Evolutionary conservation across 2,888 invertebrate species (phyloP).

Genomic region (Drosophila merina): DNA sequence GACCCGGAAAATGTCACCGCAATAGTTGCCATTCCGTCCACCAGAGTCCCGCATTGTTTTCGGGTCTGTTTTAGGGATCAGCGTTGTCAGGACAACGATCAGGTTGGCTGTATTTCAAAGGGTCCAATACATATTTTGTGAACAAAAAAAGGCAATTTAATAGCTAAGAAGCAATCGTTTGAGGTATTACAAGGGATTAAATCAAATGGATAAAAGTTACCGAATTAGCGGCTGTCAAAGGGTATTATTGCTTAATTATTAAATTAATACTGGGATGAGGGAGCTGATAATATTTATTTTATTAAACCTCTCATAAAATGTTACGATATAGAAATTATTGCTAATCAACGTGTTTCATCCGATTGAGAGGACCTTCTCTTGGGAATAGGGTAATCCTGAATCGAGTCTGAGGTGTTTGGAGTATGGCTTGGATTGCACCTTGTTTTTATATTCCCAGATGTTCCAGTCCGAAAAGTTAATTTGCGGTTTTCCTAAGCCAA

Average conservation of each 20-base stretch:
- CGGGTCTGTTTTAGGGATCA: constrained; percentile 39
- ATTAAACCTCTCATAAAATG: too few relatives aligned
- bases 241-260: not conserved
- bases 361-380: not conserved
- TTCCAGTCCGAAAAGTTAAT: constrained; percentile 60
- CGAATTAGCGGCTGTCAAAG: constrained; percentile 18
- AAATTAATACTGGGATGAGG: too few relatives aligned
- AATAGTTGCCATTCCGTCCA: constrained; percentile 29
- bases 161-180: constrained; percentile 8
- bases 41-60: constrained; percentile 10
- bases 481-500: constrained; percentile 67
- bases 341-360: not conserved
- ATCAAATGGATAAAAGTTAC: not conserved
- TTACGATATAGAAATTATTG: too few relatives aligned
- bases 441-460: constrained; percentile 8
- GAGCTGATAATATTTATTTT: too few relatives aligned
- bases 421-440: not conserved
- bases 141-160: constrained; percentile 19
- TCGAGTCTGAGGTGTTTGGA: not conserved
- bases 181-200: constrained; percentile 10
- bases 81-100: constrained; percentile 28
- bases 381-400: too few relatives aligned
- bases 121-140: constrained; percentile 1
- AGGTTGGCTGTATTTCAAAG: not conserved
- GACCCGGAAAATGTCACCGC: constrained; percentile 27